Conservation (phyloP, 1,140 invertebrate species). For the Tribolium castaneum region DNA sequence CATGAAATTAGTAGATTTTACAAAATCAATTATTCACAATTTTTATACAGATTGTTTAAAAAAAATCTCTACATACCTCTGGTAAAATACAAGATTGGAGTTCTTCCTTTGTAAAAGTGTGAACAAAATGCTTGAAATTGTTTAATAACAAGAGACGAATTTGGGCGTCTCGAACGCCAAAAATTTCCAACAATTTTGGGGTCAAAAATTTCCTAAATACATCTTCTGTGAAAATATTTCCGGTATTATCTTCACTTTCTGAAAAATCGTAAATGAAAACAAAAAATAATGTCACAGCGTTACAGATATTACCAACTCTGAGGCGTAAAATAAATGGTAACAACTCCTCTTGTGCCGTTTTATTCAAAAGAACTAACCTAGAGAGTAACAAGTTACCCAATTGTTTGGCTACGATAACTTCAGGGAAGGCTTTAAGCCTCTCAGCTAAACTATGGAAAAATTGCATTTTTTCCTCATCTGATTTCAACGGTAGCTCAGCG, state of each 20-base stretch:
- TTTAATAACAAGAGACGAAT: conserved; percentile 76
- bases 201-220: conserved; percentile 77
- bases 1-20: too few species aligned
- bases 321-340: conserved; percentile 81
- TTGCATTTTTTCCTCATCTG: conserved; percentile 76
- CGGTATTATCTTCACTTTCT: background rate
- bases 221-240: conserved; percentile 65
- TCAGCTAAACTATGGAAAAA: conserved; percentile 79
- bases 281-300: background rate
- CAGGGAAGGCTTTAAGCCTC: conserved; percentile 76
- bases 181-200: conserved; percentile 80
- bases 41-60: background rate
- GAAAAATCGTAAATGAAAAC: background rate
- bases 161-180: conserved; percentile 80
- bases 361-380: conserved; percentile 83
- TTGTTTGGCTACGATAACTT: conserved; percentile 81
- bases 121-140: conserved; percentile 78
- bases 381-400: conserved; percentile 80
- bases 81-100: conserved; percentile 77
- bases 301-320: conserved; percentile 66
- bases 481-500: conserved; percentile 82
- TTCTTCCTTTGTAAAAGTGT: conserved; percentile 77
- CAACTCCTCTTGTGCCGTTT: conserved; percentile 78
- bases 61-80: conserved; percentile 66
- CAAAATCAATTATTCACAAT: too few species aligned